These are phyloP conservation scores for Heliconius ethilla DNA, from an alignment of 2,888 invertebrate genomes.

Conservation along the genomic window DNA sequence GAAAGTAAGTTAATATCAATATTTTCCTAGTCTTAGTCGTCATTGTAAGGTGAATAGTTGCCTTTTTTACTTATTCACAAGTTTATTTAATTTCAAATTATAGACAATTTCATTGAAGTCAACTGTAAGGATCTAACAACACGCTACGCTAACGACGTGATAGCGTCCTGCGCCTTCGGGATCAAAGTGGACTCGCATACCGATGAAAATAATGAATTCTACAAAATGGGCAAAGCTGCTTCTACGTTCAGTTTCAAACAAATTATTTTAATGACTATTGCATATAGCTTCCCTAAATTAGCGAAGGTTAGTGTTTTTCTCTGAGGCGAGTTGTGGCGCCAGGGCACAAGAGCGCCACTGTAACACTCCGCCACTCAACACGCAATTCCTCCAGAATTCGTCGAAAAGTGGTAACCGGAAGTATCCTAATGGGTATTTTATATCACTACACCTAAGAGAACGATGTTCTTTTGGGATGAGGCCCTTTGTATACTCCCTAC, in stretches of 20 bases:
- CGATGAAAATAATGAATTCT: slow-evolving; percentile 78
- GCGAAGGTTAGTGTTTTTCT: slow-evolving; percentile 43
- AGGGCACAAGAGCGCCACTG: too few species aligned
- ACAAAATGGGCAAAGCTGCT: slow-evolving; percentile 70
- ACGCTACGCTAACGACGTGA: slow-evolving; percentile 76
- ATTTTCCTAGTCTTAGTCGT: too few species aligned
- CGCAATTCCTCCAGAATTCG: too few species aligned
- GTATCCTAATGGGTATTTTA: too few species aligned
- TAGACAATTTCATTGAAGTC: slow-evolving; percentile 50
- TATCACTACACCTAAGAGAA: too few species aligned
- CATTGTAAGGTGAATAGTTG: too few species aligned
- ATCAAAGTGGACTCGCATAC: slow-evolving; percentile 77
- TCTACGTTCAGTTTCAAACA: slow-evolving; percentile 53
- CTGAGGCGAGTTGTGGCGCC: too few species aligned
- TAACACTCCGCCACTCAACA: too few species aligned
- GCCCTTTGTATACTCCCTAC: too few species aligned
- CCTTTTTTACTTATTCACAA: too few species aligned
- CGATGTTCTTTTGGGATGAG: too few species aligned
- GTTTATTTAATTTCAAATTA: not conserved
- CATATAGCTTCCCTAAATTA: slow-evolving; percentile 43
- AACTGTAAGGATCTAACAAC: slow-evolving; percentile 70
- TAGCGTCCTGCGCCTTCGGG: slow-evolving; percentile 76
- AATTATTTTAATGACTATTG: slow-evolving; percentile 45
- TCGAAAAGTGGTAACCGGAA: too few species aligned
- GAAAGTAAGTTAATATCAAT: slow-evolving; percentile 26